phyloP scores from a whole-genome alignment of 2,888 invertebrate species.

The Boloria selene region DNA sequence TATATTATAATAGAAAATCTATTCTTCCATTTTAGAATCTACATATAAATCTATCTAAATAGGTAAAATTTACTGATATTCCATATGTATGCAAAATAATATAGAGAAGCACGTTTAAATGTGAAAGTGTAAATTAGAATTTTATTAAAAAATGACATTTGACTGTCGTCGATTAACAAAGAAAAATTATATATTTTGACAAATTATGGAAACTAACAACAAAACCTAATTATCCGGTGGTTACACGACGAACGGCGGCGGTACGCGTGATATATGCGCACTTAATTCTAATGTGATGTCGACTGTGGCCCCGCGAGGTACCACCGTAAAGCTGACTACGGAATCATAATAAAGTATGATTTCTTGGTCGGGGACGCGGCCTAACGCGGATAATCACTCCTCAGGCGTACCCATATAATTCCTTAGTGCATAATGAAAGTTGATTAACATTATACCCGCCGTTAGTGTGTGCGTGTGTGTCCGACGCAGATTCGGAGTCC shows the following conservation, averaged over 20 bases:
- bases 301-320: constrained; percentile 66
- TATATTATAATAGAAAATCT: neutral
- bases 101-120: too few species aligned
- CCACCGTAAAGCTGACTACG: constrained; percentile 66
- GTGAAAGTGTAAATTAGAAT: too few species aligned
- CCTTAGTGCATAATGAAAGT: constrained; percentile 83
- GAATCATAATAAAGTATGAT: constrained; percentile 81
- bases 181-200: constrained; percentile 4
- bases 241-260: constrained; percentile 66
- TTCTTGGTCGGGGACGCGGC: constrained; percentile 78
- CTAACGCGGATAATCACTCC: constrained; percentile 80
- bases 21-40: too few species aligned
- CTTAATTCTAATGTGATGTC: constrained; percentile 74
- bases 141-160: too few species aligned
- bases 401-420: constrained; percentile 81
- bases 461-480: constrained; percentile 84
- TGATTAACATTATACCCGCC: constrained; percentile 77
- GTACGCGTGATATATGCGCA: constrained; percentile 71
- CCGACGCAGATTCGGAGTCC: constrained; percentile 92
- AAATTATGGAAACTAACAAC: constrained; percentile 47
- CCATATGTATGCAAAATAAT: too few species aligned
- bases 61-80: too few species aligned
- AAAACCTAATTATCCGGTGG: constrained; percentile 65
- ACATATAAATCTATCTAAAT: too few species aligned
- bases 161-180: neutral